A percentile compares a stretch with the other conserved stretches of the same genome.
These are phyloP conservation scores for Drosophila neonasuta DNA, from an alignment of 2,888 invertebrate genomes.

Conservation along the genomic window DNA sequence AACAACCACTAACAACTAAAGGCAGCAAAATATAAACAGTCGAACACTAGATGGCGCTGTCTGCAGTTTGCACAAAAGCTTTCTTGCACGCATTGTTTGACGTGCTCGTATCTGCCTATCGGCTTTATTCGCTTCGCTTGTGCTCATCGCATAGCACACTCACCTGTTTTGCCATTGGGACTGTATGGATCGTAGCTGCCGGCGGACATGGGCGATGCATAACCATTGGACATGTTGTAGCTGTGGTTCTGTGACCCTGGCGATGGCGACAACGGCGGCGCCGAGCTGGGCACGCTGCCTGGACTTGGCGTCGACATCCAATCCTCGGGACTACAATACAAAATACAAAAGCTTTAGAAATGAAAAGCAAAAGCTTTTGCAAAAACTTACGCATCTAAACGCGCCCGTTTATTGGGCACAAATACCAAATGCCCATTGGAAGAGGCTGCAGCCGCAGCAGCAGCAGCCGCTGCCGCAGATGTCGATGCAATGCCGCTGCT, in stretches of 20 bases:
- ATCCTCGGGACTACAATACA: slow-evolving; percentile 82
- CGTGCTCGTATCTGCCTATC: no score
- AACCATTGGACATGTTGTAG: slow-evolving; percentile 86
- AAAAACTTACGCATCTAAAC: slow-evolving; percentile 81
- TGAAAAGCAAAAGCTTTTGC: slow-evolving; percentile 12
- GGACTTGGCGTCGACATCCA: slow-evolving; percentile 87
- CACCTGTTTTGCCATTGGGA: slow-evolving; percentile 94
- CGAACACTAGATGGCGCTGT: slow-evolving; percentile 41
- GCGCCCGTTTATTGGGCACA: slow-evolving; percentile 83
- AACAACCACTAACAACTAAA: background rate
- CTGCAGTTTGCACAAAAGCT: slow-evolving; percentile 3
- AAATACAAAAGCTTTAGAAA: background rate
- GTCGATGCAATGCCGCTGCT: slow-evolving; percentile 41
- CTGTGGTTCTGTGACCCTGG: slow-evolving; percentile 84
- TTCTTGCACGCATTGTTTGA: background rate
- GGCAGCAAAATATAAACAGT: background rate
- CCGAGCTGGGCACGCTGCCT: slow-evolving; percentile 84
- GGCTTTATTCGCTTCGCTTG: background rate
- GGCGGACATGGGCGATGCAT: slow-evolving; percentile 92
- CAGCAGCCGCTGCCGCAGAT: slow-evolving; percentile 51
- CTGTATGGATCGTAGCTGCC: slow-evolving; percentile 95
- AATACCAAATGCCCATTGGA: slow-evolving; percentile 82
- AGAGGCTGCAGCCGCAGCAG: slow-evolving; percentile 66
- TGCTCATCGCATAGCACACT: slow-evolving; percentile 81
- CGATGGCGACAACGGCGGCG: slow-evolving; percentile 87